A percentile compares a stretch with the other conserved stretches of the same genome.
Conservation (phyloP, 1,140 invertebrate species). For the Scaptomyza montana region DNA sequence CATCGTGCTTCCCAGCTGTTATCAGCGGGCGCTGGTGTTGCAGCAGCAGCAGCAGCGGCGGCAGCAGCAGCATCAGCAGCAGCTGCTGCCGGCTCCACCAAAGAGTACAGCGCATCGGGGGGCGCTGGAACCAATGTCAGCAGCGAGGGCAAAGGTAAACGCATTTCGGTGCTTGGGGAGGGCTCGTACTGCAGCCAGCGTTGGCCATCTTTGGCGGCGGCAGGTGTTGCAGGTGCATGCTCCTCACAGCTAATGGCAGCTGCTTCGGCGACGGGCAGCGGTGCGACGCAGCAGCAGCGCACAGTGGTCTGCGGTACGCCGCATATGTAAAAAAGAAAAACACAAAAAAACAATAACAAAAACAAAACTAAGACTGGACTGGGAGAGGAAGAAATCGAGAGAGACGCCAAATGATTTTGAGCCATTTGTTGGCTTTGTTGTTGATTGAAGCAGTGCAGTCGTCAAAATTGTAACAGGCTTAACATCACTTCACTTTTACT, state of each 20-base stretch:
- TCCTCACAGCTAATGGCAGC: conserved; percentile 75
- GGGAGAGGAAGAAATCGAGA: conserved; percentile 32
- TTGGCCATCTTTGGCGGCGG: conserved; percentile 76
- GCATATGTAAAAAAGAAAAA: conserved; percentile 73
- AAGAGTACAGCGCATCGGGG: conserved; percentile 54
- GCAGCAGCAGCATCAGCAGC: conserved; percentile 25
- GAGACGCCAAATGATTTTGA: conserved; percentile 70
- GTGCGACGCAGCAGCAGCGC: conserved; percentile 73
- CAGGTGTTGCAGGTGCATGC: conserved; percentile 76
- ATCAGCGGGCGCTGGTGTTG: conserved; percentile 54
- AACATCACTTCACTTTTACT: conserved; percentile 30
- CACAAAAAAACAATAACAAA: background rate
- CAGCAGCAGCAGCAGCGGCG: conserved; percentile 30
- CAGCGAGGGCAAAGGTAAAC: conserved; percentile 56
- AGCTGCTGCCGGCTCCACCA: conserved; percentile 41
- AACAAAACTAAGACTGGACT: conserved; percentile 36
- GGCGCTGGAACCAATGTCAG: background rate
- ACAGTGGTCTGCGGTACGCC: conserved; percentile 80
- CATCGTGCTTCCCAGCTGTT: conserved; percentile 85
- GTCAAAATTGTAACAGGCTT: conserved; percentile 61
- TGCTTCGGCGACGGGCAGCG: conserved; percentile 72
- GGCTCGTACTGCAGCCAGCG: conserved; percentile 79
- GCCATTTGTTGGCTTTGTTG: conserved; percentile 57
- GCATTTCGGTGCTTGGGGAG: conserved; percentile 81
- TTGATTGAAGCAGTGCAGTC: conserved; percentile 78